Base-by-base conservation (phyloP, 2,888 invertebrate genomes). In the Phorcus lineatus region DNA sequence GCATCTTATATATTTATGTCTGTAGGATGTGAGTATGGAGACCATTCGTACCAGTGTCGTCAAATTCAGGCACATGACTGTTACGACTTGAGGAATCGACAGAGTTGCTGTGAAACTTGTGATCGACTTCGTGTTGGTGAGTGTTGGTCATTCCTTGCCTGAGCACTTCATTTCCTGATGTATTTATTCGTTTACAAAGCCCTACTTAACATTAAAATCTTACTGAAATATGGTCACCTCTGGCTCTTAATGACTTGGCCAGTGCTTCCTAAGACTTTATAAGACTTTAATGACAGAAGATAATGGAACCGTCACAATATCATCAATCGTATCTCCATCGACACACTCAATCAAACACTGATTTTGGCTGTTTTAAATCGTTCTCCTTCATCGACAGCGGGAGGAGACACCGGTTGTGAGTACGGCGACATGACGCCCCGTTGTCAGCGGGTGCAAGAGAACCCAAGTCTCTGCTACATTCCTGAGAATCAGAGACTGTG, bases 11-110 rank as follows among this genome's bases (percentile, higher is more conserved):
- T 70, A 24, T 16, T 78, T 66, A 67, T 78, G 67, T 40, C 17
- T 75, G 2, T 77, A 88, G 90, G 89, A 7, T 90, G 90, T 84
- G 90, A 90, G 78, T 90, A 89, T 52, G 90, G 90, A 2, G 90
- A 90, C 81, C 81, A 88, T 40, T 88, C 89, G 0, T 83, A 85
- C 47, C 88, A 88, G 78, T 90, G 90, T 77, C 77, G 85, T 67
- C 83, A 86, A 74, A 84, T 90, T 7, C 83, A 86, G 67, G 83
- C 90, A 0, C 87, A 83, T 74, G 88, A 89, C 74, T 90, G 90
- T 76, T 90, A 90, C 75, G 85, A 85, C 54, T 80, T 84, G 16
- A 79, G 88, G 11, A 90, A 88, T 78, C 80, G 88, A 22, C 84
- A 89, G 53, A 86, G 88, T 11, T 90, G 90, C 67, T 90, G 90